Percentiles rank a stretch among this genome's conserved stretches.
Conservation (phyloP, 2,888 invertebrate genomes). For the Lacanobia wlatinum region DNA sequence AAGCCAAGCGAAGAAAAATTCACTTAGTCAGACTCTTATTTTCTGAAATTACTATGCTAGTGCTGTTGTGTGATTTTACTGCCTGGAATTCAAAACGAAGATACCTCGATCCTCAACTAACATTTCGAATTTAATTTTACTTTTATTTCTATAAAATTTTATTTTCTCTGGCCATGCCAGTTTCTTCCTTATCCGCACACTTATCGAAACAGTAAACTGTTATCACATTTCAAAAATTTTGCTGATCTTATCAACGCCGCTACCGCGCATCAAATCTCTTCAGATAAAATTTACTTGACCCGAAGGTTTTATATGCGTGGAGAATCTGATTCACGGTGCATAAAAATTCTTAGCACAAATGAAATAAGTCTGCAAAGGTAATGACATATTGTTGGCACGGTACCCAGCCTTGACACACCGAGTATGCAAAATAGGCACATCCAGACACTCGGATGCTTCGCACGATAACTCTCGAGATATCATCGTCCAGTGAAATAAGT, state of each 20-base stretch:
- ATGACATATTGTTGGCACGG: constrained; percentile 55
- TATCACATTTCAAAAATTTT: constrained; percentile 34
- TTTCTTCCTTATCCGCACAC: constrained; percentile 20
- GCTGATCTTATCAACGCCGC: constrained; percentile 31
- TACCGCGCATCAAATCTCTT: constrained; percentile 18
- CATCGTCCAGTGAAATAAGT: constrained; percentile 64
- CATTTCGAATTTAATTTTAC: background rate
- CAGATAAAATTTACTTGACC: constrained; percentile 14
- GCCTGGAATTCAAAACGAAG: constrained; percentile 16
- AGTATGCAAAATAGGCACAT: constrained; percentile 58
- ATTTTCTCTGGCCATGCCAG: constrained; percentile 15
- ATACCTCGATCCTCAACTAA: background rate
- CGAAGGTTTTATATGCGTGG: constrained; percentile 11
- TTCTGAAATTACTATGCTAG: background rate
- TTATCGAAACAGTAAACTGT: constrained; percentile 35
- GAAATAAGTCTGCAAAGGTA: constrained; percentile 54
- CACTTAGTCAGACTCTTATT: background rate
- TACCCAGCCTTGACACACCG: constrained; percentile 66
- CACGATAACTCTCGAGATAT: constrained; percentile 64
- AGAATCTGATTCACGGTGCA: constrained; percentile 33
- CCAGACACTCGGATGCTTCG: constrained; percentile 51
- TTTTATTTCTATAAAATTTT: constrained; percentile 2
- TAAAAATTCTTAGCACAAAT: constrained; percentile 55
- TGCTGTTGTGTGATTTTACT: background rate
- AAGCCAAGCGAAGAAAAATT: too few relatives aligned